Evolutionary conservation across 1,140 invertebrate genomes (phyloP).

Genomic region (Penaeus chinensis): DNA sequence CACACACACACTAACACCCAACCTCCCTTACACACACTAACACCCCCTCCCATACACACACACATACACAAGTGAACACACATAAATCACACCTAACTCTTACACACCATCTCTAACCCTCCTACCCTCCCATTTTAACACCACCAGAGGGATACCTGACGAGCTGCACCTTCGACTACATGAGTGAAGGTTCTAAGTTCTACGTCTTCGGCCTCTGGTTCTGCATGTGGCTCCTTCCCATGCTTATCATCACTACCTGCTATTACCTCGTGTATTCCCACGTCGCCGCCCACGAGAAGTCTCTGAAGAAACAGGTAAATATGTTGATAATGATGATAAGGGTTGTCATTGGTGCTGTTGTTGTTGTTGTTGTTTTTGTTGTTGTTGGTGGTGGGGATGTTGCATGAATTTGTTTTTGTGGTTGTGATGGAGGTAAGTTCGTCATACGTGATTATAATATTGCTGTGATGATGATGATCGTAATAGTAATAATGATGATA

Average conservation of each 20-base stretch:
- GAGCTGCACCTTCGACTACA: conserved; percentile 85
- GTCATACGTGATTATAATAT: too few species aligned
- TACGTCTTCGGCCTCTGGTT: conserved; percentile 76
- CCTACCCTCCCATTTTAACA: not conserved
- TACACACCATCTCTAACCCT: not conserved
- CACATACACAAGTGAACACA: too few species aligned
- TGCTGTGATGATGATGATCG: too few species aligned
- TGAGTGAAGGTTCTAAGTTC: conserved; percentile 79
- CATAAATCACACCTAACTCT: too few species aligned
- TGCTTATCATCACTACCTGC: conserved; percentile 71
- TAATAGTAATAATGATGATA: too few species aligned
- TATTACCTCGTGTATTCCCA: conserved; percentile 72
- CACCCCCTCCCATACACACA: not conserved
- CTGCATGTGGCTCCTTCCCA: conserved; percentile 65
- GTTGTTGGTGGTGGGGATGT: too few species aligned
- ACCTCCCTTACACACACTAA: too few species aligned
- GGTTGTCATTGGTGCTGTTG: conserved; percentile 16
- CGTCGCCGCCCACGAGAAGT: conserved; percentile 87
- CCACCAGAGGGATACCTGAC: conserved; percentile 84
- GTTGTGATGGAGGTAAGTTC: too few species aligned
- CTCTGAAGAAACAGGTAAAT: conserved; percentile 77
- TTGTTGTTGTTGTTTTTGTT: not conserved
- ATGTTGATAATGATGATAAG: not conserved
- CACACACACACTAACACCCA: too few species aligned
- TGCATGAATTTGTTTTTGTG: too few species aligned